These are phyloP conservation scores for Centropus unirufus DNA, from an alignment of 2,113 vertebrate species.

Conservation along the genomic window DNA sequence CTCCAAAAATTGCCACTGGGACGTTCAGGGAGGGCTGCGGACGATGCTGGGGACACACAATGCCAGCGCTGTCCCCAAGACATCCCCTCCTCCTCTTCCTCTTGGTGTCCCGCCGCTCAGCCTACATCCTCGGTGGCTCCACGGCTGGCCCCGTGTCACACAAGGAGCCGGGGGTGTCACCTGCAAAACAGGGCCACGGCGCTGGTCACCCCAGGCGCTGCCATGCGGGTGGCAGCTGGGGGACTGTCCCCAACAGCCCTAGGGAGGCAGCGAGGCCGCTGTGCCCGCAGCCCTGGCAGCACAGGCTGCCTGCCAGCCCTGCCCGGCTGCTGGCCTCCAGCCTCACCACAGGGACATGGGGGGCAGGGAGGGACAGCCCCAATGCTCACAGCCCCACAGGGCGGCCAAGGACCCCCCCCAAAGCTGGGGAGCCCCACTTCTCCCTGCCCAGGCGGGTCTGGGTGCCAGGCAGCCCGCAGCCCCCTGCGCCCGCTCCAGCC, in stretches of 20 bases:
- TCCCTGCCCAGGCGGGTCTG: neutral
- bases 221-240: neutral
- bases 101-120: neutral
- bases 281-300: slow-evolving; percentile 28
- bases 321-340: neutral
- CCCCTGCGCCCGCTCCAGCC: neutral
- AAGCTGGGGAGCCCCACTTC: neutral
- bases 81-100: slow-evolving; percentile 12
- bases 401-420: fast-evolving
- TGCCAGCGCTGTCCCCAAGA: neutral
- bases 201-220: neutral
- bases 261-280: neutral
- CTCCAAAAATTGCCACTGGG: neutral
- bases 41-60: neutral
- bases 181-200: slow-evolving; percentile 16
- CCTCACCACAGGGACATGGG: neutral
- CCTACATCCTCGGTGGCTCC: neutral
- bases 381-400: fast-evolving
- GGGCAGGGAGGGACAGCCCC: neutral
- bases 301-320: slow-evolving; percentile 31
- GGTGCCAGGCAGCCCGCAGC: neutral
- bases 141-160: neutral
- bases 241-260: neutral
- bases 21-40: neutral
- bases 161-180: neutral